phyloP scores from a whole-genome alignment of 1,140 invertebrate species.

The Brachystomella parvula region DNA sequence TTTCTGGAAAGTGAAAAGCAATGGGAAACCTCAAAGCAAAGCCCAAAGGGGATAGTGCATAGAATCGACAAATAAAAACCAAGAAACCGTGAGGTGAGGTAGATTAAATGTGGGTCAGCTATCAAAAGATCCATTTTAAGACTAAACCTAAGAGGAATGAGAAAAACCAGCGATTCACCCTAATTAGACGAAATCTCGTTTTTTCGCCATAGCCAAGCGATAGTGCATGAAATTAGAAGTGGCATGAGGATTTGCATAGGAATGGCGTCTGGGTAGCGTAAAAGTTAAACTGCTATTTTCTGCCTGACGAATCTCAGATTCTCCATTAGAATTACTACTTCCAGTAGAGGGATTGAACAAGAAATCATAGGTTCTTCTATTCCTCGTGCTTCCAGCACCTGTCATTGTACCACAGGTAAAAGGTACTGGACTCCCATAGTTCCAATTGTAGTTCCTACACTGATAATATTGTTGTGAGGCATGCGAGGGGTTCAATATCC shows the following conservation, averaged over 20 bases:
- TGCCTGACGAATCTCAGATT: background rate
- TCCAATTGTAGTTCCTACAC: slow-evolving; percentile 3
- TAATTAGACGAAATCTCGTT: slow-evolving; percentile 33
- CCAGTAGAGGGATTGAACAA: background rate
- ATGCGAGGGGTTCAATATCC: background rate
- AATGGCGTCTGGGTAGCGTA: slow-evolving; percentile 26
- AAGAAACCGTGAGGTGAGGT: background rate
- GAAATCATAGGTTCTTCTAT: background rate
- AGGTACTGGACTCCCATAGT: background rate
- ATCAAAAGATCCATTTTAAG: too few relatives aligned
- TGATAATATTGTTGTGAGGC: background rate
- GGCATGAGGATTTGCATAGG: slow-evolving; percentile 20
- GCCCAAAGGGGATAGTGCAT: background rate
- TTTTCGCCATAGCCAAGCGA: slow-evolving; percentile 31
- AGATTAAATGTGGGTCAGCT: background rate
- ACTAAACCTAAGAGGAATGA: too few relatives aligned
- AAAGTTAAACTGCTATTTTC: background rate
- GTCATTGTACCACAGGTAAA: background rate
- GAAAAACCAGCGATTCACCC: background rate
- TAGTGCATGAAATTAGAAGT: slow-evolving; percentile 27
- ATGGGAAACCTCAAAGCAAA: background rate
- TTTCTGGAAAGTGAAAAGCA: too few relatives aligned
- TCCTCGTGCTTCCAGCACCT: background rate
- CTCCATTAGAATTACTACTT: background rate
- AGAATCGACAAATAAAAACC: background rate